Conservation (phyloP, 2,888 invertebrate species). For the Lycia hirtaria region DNA sequence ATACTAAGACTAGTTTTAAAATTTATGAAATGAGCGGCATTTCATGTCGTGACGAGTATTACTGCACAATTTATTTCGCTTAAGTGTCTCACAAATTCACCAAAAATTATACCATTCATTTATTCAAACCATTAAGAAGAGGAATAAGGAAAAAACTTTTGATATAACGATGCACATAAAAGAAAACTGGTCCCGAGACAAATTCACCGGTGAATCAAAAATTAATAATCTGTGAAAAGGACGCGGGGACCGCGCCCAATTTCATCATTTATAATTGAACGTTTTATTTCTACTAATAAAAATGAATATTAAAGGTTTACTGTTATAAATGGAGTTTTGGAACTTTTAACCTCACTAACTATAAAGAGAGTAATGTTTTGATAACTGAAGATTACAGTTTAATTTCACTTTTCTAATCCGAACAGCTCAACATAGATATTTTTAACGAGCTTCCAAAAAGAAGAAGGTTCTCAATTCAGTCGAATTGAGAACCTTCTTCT, state of each 20-base stretch:
- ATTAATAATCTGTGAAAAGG: constrained; percentile 7
- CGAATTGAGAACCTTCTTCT: too few relatives aligned
- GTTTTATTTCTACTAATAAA: constrained; percentile 10
- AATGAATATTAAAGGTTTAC: constrained; percentile 16
- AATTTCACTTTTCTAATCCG: too few relatives aligned
- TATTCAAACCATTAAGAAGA: neutral
- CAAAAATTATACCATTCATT: neutral
- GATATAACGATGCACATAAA: constrained; percentile 11
- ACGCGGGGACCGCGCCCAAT: neutral
- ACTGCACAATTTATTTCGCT: neutral
- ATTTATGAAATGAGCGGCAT: too few relatives aligned
- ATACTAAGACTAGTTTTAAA: too few relatives aligned
- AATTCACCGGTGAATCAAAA: constrained; percentile 13
- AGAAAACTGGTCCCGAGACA: constrained; percentile 10
- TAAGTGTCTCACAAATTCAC: neutral
- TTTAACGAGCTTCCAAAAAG: too few relatives aligned
- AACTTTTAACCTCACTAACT: too few relatives aligned
- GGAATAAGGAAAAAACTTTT: neutral
- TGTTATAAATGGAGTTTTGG: constrained; percentile 9
- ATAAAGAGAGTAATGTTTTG: too few relatives aligned
- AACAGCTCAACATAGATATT: too few relatives aligned
- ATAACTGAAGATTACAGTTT: too few relatives aligned
- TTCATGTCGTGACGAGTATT: neutral
- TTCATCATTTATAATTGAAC: constrained; percentile 10
- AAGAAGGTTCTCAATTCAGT: too few relatives aligned